Conservation (phyloP, 2,113 vertebrate genomes). For the Hemicordylus capensis region DNA sequence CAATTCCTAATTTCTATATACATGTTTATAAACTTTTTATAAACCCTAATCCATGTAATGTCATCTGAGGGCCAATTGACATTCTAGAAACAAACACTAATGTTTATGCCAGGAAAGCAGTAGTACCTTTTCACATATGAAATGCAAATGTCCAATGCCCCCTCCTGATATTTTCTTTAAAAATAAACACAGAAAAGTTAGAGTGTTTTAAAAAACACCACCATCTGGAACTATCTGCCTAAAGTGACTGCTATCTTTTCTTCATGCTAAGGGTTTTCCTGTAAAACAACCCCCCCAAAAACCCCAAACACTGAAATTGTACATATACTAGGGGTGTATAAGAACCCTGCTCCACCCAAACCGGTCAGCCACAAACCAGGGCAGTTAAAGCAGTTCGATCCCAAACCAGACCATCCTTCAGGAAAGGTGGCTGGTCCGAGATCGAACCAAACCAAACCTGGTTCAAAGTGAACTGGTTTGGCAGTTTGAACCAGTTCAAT, state of each 20-base stretch:
- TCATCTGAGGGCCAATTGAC: background rate
- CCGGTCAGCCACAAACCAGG: too few species aligned
- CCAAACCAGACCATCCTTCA: too few species aligned
- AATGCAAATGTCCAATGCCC: background rate
- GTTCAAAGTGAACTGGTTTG: too few species aligned
- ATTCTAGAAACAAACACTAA: background rate
- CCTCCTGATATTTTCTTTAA: background rate
- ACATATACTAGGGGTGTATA: background rate
- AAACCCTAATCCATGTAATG: too few species aligned
- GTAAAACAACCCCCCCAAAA: too few species aligned
- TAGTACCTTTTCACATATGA: background rate
- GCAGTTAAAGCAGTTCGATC: too few species aligned
- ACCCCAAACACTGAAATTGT: background rate
- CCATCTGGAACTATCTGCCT: background rate
- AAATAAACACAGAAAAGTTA: background rate
- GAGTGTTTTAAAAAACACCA: too few species aligned
- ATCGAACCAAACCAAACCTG: too few species aligned
- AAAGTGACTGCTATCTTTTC: background rate
- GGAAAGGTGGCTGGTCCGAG: too few species aligned
- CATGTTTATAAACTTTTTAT: background rate
- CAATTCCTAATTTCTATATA: background rate
- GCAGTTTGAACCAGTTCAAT: too few species aligned
- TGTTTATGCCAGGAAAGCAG: background rate
- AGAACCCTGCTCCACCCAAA: too few species aligned
- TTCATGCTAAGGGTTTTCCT: background rate